Base-by-base conservation (phyloP, 2,797 vertebrate genomes). In the Ara ararauna region DNA sequence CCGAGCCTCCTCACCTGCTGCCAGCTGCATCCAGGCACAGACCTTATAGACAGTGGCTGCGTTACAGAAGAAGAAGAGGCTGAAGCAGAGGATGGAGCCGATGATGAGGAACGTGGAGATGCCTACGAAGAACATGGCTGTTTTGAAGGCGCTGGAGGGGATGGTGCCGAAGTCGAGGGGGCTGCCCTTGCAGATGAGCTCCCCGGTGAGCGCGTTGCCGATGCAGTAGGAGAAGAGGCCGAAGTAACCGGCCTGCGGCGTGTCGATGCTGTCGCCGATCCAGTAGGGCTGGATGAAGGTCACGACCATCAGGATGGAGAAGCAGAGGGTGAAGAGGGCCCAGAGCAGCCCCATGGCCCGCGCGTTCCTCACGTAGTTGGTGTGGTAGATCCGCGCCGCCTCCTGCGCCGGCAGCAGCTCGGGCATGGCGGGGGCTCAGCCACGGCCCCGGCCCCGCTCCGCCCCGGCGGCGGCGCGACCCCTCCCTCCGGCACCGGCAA, bases 211-310 rank as follows among this genome's bases (percentile, higher is more conserved):
- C 76, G 99, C 98, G 87, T 99, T 99, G 71, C 99, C 99, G 95
- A 99, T 98, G 95, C 99, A 99, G 97, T 99, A 99, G 96, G 99
- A 98, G 97, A 99, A 99, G 64, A 99, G 98, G 87, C 99, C 99
- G 40, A 99, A 99, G 97, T 99, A 99, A 3, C 99, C 99, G 5
- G 99, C 99, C 97, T 99, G 99, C 1, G 99, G 99, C 2, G 99
- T 99, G 98, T 98, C 98, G 48, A 99, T 98, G 83, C 99, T 99
- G 98, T 99, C 99, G 16, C 99, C 99, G 56, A 99, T 99, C 99
- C 99, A 99, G 97, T 98, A 99, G 5, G 99, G 99, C 97, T 99
- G 99, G 96, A 99, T 99, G 97, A 99, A 99, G 84, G 99, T 98
- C 96, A 99, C 99, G 96, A 99, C 96, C 91, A 98, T 98, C 93